phyloP scores from a whole-genome alignment of 2,113 vertebrate genomes.

The Neotragus moschatus region DNA sequence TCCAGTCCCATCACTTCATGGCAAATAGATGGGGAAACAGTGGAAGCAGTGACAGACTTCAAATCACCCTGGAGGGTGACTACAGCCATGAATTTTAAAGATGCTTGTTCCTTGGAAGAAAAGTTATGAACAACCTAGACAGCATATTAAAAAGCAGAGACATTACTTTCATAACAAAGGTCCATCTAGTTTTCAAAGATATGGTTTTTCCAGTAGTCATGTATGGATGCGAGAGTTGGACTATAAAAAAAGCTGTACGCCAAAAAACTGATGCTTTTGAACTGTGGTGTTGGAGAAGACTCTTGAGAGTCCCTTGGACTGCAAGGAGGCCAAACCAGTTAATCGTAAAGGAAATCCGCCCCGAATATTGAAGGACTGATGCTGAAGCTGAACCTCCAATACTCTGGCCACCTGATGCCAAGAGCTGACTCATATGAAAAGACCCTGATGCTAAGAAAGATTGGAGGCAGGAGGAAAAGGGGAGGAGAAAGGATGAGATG shows the following conservation, averaged over 20 bases:
- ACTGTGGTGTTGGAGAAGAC: neutral
- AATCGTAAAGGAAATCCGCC: neutral
- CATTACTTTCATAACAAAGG: neutral
- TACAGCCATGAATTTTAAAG: neutral
- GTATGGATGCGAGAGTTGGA: neutral
- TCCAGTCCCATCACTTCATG: neutral
- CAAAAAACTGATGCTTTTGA: neutral
- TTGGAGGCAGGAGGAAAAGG: neutral
- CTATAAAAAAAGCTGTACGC: neutral
- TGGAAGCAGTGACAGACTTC: neutral
- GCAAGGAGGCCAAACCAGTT: neutral
- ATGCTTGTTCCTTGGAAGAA: neutral
- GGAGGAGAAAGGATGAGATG: neutral
- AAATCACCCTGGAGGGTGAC: neutral
- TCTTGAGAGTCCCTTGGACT: neutral
- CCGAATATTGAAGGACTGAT: neutral
- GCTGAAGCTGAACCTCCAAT: neutral
- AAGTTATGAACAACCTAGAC: neutral
- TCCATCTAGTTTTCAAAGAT: neutral
- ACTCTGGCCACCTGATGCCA: neutral
- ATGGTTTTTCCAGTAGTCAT: neutral
- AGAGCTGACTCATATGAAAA: neutral
- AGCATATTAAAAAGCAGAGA: neutral
- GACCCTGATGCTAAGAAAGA: neutral
- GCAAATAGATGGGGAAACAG: neutral